Evolutionary conservation across 2,888 invertebrate species (phyloP).

Genomic region (Oegoconia quadripuncta): DNA sequence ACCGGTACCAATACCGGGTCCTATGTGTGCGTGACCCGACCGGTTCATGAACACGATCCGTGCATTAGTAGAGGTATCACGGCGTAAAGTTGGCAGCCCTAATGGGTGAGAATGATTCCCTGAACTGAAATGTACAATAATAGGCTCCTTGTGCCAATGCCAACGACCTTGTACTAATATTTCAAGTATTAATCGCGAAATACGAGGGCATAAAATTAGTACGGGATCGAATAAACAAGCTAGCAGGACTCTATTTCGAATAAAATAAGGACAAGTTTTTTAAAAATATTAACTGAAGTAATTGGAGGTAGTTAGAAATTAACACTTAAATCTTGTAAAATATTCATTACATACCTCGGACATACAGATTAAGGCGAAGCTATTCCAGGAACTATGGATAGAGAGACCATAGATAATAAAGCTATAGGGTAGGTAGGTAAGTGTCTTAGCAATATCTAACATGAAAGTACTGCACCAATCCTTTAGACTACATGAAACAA

Average conservation of each 20-base stretch:
- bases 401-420: too few relatives aligned
- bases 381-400: too few relatives aligned
- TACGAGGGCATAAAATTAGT: too few relatives aligned
- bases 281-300: too few relatives aligned
- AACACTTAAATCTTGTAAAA: too few relatives aligned
- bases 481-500: neutral
- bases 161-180: slow-evolving; percentile 16
- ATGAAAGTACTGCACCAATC: neutral
- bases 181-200: too few relatives aligned
- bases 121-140: slow-evolving; percentile 22
- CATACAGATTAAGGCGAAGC: too few relatives aligned
- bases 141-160: slow-evolving; percentile 25
- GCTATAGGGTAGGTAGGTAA: neutral
- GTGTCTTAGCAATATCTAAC: neutral
- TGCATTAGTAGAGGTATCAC: slow-evolving; percentile 10
- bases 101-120: slow-evolving; percentile 17
- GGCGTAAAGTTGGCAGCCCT: slow-evolving; percentile 12
- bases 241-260: too few relatives aligned
- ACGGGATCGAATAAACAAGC: too few relatives aligned
- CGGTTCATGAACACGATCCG: slow-evolving; percentile 16
- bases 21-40: slow-evolving; percentile 57
- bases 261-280: too few relatives aligned
- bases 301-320: too few relatives aligned
- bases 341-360: too few relatives aligned
- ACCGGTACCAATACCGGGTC: slow-evolving; percentile 25